Percentiles rank a stretch among this genome's conserved stretches.
Evolutionary conservation across 2,797 vertebrate genomes (phyloP).

Genomic region (Leptoclinus maculatus): DNA sequence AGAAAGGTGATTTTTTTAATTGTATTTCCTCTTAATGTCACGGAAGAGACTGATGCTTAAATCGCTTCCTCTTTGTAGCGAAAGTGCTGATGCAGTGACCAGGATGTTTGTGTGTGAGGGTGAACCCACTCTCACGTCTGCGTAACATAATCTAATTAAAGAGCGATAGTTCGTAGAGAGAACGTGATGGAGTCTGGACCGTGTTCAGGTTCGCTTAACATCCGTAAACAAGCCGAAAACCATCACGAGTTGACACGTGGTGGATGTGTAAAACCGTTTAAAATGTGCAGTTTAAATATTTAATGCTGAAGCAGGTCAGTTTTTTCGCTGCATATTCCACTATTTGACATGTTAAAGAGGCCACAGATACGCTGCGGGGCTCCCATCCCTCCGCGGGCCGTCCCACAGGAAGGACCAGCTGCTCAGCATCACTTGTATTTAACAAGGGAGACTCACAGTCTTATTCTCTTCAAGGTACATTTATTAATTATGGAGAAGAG

Average conservation of each 20-base stretch:
- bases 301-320: no score
- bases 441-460: accelerated
- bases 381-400: constrained; percentile 4
- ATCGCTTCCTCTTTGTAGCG: constrained; percentile 13
- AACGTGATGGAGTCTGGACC: not conserved
- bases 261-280: not conserved
- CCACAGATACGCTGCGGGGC: not conserved
- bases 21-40: no score
- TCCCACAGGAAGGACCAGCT: constrained; percentile 19
- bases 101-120: not conserved
- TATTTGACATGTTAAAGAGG: not conserved
- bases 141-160: not conserved
- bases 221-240: constrained; percentile 6
- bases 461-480: not conserved
- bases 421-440: constrained; percentile 31
- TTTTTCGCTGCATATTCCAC: not conserved
- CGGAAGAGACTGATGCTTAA: not conserved
- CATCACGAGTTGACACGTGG: constrained; percentile 29
- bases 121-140: no score
- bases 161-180: not conserved
- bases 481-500: not conserved
- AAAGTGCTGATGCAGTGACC: not conserved
- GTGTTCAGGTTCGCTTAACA: not conserved
- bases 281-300: not conserved
- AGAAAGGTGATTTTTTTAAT: constrained; percentile 16